A percentile compares a stretch with the other conserved stretches of the same genome.
Evolutionary conservation across 2,113 vertebrate genomes (phyloP).

Genomic region (Erpornis zantholeuca): DNA sequence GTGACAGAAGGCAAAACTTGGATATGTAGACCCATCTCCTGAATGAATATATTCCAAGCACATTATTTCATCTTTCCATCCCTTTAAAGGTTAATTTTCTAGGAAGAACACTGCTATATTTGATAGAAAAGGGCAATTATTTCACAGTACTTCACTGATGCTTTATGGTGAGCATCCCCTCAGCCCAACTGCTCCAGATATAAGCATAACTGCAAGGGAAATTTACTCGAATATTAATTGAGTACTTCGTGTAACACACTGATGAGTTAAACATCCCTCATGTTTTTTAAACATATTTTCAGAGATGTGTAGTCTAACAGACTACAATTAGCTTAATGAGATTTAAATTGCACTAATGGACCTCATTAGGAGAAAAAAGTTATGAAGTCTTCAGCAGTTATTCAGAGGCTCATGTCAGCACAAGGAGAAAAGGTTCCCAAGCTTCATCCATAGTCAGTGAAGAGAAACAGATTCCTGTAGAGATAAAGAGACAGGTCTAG

Average conservation of each 20-base stretch:
- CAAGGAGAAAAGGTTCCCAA: not conserved
- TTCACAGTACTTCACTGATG: not conserved
- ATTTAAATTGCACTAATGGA: slow-evolving; percentile 44
- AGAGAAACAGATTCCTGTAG: not conserved
- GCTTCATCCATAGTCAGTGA: not conserved
- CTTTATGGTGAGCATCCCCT: not conserved
- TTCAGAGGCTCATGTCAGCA: not conserved
- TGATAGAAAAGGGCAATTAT: not conserved
- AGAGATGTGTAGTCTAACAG: not conserved
- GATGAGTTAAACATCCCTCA: not conserved
- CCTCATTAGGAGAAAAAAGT: slow-evolving; percentile 17
- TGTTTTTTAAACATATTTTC: slow-evolving; percentile 46
- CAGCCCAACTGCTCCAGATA: not conserved
- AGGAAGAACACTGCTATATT: not conserved
- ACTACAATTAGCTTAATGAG: slow-evolving; percentile 42
- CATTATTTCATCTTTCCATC: not conserved
- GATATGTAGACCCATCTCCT: not conserved
- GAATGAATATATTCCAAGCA: not conserved
- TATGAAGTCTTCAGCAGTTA: slow-evolving; percentile 3
- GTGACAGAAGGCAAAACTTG: not conserved
- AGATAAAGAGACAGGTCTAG: not conserved
- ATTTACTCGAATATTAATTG: not conserved
- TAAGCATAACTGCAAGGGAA: not conserved
- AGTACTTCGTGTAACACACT: not conserved
- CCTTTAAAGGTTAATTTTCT: not conserved